Evolutionary conservation across 2,888 invertebrate genomes (phyloP).

Genomic region (Hipparchia semele): DNA sequence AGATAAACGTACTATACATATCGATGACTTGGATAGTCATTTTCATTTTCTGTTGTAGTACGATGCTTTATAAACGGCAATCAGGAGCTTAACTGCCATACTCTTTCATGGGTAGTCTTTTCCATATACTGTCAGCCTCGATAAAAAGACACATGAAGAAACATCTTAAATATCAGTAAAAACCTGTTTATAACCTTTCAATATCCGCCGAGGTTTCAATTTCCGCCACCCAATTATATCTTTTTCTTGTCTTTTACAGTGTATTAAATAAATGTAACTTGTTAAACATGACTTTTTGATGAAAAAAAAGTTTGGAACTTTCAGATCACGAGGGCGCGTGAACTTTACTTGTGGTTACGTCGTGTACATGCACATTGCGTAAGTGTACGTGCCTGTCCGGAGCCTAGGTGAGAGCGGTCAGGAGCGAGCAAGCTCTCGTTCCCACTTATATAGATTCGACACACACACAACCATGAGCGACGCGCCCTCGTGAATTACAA

Average conservation of each 20-base stretch:
- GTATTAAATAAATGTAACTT: constrained; percentile 15
- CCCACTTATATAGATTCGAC: no score
- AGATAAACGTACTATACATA: no score
- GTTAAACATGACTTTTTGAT: background rate
- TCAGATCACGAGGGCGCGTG: no score
- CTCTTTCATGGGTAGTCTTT: background rate
- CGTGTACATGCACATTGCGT: no score
- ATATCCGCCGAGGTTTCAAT: constrained; percentile 36
- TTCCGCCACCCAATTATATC: constrained; percentile 34
- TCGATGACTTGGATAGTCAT: background rate
- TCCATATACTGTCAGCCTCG: constrained; percentile 4
- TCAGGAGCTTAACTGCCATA: background rate
- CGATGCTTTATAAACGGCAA: background rate
- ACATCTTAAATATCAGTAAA: constrained; percentile 29
- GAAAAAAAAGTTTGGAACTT: background rate
- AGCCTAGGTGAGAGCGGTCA: no score
- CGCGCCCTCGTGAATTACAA: no score
- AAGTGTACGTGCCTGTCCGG: no score
- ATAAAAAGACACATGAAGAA: constrained; percentile 27
- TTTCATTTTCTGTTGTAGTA: background rate
- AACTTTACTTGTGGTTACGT: no score
- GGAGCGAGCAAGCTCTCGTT: no score
- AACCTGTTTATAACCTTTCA: constrained; percentile 25
- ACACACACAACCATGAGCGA: no score
- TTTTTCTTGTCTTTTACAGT: constrained; percentile 29